Evolutionary conservation across 2,113 vertebrate genomes (phyloP).

Genomic region (Alectura lathami): DNA sequence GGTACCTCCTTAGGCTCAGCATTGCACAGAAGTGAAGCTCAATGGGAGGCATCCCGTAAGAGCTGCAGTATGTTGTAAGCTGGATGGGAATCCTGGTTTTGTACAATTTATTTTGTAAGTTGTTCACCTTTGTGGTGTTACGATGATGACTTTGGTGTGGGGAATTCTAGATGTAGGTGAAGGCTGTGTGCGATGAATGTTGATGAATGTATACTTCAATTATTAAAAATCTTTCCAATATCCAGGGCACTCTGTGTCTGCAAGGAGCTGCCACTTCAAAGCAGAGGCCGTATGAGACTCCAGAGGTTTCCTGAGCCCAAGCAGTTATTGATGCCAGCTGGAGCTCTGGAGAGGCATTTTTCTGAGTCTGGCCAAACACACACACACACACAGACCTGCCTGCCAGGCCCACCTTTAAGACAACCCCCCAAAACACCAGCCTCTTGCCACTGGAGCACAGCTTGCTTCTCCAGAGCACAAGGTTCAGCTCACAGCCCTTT

Average conservation of each 20-base stretch:
- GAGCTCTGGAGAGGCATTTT: not conserved
- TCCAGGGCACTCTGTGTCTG: not conserved
- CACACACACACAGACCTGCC: not conserved
- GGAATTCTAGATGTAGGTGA: not conserved
- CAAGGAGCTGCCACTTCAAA: not conserved
- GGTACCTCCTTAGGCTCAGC: not conserved
- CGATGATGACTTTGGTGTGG: not conserved
- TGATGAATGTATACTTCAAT: not conserved
- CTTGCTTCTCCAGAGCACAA: not conserved
- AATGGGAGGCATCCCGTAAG: not conserved
- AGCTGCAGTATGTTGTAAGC: not conserved
- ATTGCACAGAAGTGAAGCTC: not conserved
- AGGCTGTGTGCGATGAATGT: not conserved
- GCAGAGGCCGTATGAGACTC: not conserved
- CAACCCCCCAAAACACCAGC: not conserved
- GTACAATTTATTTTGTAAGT: not conserved
- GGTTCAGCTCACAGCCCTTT: not conserved
- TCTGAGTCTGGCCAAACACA: not conserved
- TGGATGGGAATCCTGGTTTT: not conserved
- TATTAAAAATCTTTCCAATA: not conserved
- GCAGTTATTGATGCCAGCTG: not conserved
- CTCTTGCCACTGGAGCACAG: not conserved
- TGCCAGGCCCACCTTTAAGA: not conserved
- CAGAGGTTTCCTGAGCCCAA: not conserved
- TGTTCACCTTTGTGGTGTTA: not conserved